Evolutionary conservation across 2,888 invertebrate species (phyloP).

Genomic region (Melanostoma scalare): DNA sequence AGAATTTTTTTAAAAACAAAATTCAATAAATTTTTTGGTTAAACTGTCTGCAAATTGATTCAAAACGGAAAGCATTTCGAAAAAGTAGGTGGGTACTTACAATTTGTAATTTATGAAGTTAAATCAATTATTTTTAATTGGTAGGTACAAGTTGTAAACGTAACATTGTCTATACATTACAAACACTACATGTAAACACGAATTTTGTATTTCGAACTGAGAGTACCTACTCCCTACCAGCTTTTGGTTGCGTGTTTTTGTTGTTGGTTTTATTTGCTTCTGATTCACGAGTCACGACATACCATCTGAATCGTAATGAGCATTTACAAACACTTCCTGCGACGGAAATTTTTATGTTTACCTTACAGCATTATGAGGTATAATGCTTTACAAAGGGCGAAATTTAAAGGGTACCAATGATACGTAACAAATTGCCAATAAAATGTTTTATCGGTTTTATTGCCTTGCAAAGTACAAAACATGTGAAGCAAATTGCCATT

Average conservation of each 20-base stretch:
- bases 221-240: neutral
- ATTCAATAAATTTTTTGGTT: too few species aligned
- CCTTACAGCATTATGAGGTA: constrained; percentile 1
- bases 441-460: constrained; percentile 53
- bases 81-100: too few species aligned
- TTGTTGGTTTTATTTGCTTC: constrained; percentile 14
- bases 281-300: constrained; percentile 20
- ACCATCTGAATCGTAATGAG: constrained; percentile 13
- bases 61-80: too few species aligned
- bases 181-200: neutral
- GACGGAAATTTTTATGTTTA: constrained; percentile 23
- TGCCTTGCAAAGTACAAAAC: constrained; percentile 27
- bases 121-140: constrained; percentile 15
- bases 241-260: constrained; percentile 3
- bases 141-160: neutral
- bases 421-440: constrained; percentile 40
- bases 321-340: constrained; percentile 21
- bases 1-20: too few species aligned
- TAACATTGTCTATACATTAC: neutral
- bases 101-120: too few species aligned
- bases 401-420: constrained; percentile 6
- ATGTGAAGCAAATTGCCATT: constrained; percentile 35
- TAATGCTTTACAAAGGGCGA: neutral
- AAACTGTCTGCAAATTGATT: too few species aligned
- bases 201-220: neutral